These are phyloP conservation scores for Crotalus helleri DNA, from an alignment of 2,113 vertebrate genomes.

Conservation along the genomic window DNA sequence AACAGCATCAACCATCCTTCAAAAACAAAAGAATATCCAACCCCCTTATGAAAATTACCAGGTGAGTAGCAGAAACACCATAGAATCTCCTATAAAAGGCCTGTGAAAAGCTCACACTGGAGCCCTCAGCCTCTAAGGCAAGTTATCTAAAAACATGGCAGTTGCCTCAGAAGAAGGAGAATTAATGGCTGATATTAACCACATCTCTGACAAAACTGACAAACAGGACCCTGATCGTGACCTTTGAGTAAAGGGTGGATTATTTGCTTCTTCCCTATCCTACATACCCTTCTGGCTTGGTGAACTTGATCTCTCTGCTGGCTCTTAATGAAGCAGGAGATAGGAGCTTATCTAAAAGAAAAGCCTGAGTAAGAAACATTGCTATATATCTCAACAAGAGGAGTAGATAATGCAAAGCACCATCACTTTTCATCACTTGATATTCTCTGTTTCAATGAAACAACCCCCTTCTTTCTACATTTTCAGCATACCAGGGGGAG, in stretches of 20 bases:
- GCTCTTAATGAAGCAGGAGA: not conserved
- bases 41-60: not conserved
- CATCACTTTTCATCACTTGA: not conserved
- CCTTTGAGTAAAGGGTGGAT: not conserved
- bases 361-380: not conserved
- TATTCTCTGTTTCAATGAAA: not conserved
- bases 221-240: not conserved
- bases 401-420: not conserved
- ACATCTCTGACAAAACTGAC: not conserved
- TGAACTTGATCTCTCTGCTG: not conserved
- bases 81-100: not conserved
- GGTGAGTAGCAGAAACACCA: not conserved
- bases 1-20: not conserved
- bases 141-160: not conserved
- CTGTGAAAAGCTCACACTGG: not conserved
- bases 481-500: not conserved
- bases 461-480: not conserved
- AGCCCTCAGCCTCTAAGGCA: not conserved
- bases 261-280: not conserved
- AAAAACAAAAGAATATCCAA: not conserved
- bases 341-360: constrained; percentile 13
- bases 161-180: not conserved
- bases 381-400: not conserved
- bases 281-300: not conserved
- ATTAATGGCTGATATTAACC: not conserved